Base-by-base conservation (phyloP, 1,140 invertebrate genomes). In the Drosophila persimilis region DNA sequence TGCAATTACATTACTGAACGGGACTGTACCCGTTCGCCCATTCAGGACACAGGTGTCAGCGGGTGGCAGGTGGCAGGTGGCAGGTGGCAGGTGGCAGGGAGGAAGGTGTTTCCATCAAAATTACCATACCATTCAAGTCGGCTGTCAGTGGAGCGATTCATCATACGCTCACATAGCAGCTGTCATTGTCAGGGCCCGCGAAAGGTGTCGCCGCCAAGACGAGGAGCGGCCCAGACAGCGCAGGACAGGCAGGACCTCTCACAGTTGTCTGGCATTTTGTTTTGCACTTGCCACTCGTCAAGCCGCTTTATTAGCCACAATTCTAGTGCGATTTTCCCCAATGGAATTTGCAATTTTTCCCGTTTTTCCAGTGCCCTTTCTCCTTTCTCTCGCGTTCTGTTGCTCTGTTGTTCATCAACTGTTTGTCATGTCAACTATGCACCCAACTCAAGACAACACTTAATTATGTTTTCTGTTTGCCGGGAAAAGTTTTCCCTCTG, bases 401-500 rank as follows among this genome's bases (percentile, higher is more conserved):
- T 17, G 17, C 17, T 17, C 17, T 48, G 43, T 62, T 66, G 41
- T 71, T 71, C 52, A 77, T 86, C 73, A 77, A 85, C 80, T 80
- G 77, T 85, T 84, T 85, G 80, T 65, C 80, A 73, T 62, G 69
- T 81, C 75, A 78, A 73, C 73, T 61, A 60, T 76, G 56, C 57
- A 31, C 43, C 64, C 55, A 73, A 64, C 80, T 84, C 76, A 81
- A 81, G 81, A 86, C 81, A 80, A 80, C 83, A 85, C 80, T 86
- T 85, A 85, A 85, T 85, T 85, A 85, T 85, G 83, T 81, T 80
- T 85, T 80, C 64, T 67, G 70, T 51, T 67, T 48, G 59, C 59
- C 41, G 57, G 59, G 52, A 24, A 69, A 85, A 85, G 51, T 86
- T 86, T 77, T 65, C 41, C 55, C 17, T 48, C 22, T 44, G 11